phyloP scores from a whole-genome alignment of 2,888 invertebrate species.

The Trilocha varians region DNA sequence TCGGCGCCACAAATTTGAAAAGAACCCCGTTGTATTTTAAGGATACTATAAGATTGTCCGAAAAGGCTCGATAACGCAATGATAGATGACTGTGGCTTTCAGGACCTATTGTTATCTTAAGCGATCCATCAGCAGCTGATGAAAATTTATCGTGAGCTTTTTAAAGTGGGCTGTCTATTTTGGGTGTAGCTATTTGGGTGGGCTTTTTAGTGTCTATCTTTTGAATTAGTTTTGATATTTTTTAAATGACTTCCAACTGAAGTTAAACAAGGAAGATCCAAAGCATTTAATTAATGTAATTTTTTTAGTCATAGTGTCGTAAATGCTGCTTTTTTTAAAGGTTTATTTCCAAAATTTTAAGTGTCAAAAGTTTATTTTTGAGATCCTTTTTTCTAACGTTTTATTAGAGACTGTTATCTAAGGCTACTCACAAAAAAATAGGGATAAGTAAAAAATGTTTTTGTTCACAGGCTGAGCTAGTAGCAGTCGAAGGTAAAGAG shows the following conservation, averaged over 20 bases:
- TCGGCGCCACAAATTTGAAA: too few relatives aligned
- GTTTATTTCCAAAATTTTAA: not conserved
- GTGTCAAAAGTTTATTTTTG: too few relatives aligned
- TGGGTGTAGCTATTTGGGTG: not conserved
- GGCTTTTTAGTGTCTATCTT: not conserved
- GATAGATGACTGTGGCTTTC: conserved; percentile 6
- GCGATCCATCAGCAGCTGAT: not conserved
- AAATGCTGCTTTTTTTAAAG: not conserved
- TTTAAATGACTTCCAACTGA: too few relatives aligned
- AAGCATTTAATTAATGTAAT: too few relatives aligned
- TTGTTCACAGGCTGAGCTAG: conserved; percentile 73
- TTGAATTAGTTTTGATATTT: too few relatives aligned
- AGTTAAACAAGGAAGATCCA: too few relatives aligned
- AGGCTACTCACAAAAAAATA: too few relatives aligned
- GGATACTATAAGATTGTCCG: conserved; percentile 1
- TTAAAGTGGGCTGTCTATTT: not conserved
- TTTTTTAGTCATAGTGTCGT: too few relatives aligned
- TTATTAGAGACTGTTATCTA: too few relatives aligned
- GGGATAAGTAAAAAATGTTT: not conserved
- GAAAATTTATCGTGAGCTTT: not conserved
- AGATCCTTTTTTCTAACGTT: too few relatives aligned
- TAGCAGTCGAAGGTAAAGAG: conserved; percentile 79
- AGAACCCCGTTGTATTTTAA: not conserved
- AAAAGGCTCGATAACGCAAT: conserved; percentile 6
- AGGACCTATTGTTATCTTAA: conserved; percentile 6